phyloP scores from a whole-genome alignment of 1,140 invertebrate genomes.

The Drosophila auraria region DNA sequence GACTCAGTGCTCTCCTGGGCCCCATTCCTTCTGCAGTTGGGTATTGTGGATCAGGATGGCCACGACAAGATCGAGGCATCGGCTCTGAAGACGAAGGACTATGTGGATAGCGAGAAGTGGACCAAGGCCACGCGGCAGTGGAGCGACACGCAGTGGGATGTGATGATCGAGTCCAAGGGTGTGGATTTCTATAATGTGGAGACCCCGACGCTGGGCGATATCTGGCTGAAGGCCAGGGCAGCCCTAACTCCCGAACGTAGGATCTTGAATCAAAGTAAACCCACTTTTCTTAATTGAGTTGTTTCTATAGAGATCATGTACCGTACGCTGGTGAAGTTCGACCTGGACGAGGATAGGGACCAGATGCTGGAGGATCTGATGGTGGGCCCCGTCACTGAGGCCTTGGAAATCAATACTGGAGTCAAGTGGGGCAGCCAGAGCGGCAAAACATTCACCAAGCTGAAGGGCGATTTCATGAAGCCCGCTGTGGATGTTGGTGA shows the following conservation, averaged over 20 bases:
- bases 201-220: slow-evolving; percentile 70
- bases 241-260: slow-evolving; percentile 52
- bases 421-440: slow-evolving; percentile 88
- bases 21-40: slow-evolving; percentile 87
- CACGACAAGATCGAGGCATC: slow-evolving; percentile 86
- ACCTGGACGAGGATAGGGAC: slow-evolving; percentile 76
- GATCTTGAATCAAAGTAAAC: not conserved
- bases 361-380: slow-evolving; percentile 87
- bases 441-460: slow-evolving; percentile 87
- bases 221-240: slow-evolving; percentile 20
- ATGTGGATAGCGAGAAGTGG: slow-evolving; percentile 87
- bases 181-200: slow-evolving; percentile 94
- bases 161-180: slow-evolving; percentile 86
- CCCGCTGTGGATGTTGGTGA: slow-evolving; percentile 90
- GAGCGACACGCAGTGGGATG: slow-evolving; percentile 87
- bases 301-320: slow-evolving; percentile 69
- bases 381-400: slow-evolving; percentile 89
- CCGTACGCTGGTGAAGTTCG: slow-evolving; percentile 76
- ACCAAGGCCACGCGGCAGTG: slow-evolving; percentile 88
- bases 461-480: slow-evolving; percentile 93
- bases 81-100: slow-evolving; percentile 86
- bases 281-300: not conserved
- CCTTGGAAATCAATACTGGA: slow-evolving; percentile 88
- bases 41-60: slow-evolving; percentile 88
- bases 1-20: slow-evolving; percentile 93